Evolutionary conservation across 2,888 invertebrate species (phyloP).

Genomic region (Dolichopus griseipennis): DNA sequence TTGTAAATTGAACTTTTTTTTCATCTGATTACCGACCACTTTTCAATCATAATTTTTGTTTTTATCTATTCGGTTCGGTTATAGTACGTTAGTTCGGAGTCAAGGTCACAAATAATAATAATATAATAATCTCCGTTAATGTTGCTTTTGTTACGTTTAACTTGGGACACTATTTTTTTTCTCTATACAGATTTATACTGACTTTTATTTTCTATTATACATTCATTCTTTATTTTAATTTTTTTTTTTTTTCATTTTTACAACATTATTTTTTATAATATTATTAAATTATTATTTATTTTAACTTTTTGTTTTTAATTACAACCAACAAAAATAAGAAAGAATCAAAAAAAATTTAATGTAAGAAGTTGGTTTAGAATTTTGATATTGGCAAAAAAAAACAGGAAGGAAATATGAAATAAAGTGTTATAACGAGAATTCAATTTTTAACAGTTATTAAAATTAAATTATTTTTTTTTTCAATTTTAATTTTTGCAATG

Average conservation of each 20-base stretch:
- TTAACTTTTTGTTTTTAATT: too few relatives aligned
- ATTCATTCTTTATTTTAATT: neutral
- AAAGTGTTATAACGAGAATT: neutral
- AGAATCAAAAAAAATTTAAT: neutral
- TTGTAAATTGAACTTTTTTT: neutral
- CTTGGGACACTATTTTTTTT: neutral
- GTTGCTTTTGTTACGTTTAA: neutral
- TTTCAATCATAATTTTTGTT: neutral
- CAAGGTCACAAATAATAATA: neutral
- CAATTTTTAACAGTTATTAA: neutral
- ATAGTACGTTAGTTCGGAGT: conserved; percentile 3
- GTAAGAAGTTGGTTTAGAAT: neutral
- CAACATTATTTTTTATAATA: neutral
- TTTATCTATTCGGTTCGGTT: neutral
- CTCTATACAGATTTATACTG: neutral
- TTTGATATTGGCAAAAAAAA: too few relatives aligned
- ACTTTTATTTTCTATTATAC: neutral
- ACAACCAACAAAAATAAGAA: neutral
- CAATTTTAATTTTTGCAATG: too few relatives aligned
- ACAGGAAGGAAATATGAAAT: neutral
- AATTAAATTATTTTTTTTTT: neutral
- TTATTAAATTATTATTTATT: neutral
- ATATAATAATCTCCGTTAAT: neutral
- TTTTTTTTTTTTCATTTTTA: neutral
- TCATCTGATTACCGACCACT: neutral